Evolutionary conservation across 2,113 vertebrate species (phyloP), one percentile per base, ranked within the genome.

Genomic region (Benitochromis conjunctus): DNA sequence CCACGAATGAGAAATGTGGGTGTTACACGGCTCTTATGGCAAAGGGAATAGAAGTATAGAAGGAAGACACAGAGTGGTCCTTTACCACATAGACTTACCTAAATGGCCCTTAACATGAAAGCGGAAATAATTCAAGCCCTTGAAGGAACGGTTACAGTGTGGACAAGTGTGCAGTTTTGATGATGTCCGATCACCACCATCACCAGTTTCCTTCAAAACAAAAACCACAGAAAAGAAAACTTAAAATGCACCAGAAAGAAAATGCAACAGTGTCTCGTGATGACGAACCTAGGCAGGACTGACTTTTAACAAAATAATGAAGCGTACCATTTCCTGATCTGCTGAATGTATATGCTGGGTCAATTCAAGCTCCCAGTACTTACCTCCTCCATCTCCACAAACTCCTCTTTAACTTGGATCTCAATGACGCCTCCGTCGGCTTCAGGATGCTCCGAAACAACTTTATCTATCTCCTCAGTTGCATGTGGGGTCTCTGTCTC

Each of bases 131-230:
- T 96, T 94, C 24, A 95, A 86, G 1, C 97, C 97, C 29, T 94
- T 96, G 91, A 98, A 99, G 62, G 94, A 94, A 88, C 98, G 97
- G 1, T 93, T 97, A 88, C 99, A 99, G 82, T 98, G 97, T 78
- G 97, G 93, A 92, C 99, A 99, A 19, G 92, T 3, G 31, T 97
- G 95, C n/a, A 85, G 31, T 85, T 96, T 96, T 46, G 91, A 90
- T n/a, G 92, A 36, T 9, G 71, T 41, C 6, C 80, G 69, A 13
- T 94, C 95, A 0, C 92, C 92, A 10, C 94, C 95, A 0, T 93
- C 92, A 66, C 21, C 16, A 6, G 88, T 56, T 60, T 95, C 96
- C 97, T 97, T 41, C 7, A 69, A 74, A 60, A 53, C 3, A 19
- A 38, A 5, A 8, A 26, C 81, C 7, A 41, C 5, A 55, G 2